phyloP scores from a whole-genome alignment of 2,888 invertebrate genomes.

The Adelphocoris suturalis region DNA sequence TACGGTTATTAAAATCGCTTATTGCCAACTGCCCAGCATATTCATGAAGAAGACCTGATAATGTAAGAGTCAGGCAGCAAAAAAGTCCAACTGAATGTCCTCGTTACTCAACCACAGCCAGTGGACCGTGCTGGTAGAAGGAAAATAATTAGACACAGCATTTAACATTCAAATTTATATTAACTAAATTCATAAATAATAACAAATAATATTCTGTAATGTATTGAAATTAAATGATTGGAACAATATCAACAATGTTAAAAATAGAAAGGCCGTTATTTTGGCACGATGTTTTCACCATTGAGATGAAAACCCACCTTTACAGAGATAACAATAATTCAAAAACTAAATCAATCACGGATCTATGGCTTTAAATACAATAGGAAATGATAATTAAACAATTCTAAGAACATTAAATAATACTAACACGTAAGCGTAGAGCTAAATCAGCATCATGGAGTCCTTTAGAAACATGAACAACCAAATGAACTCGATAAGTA shows the following conservation, averaged over 20 bases:
- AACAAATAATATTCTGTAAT: constrained; percentile 45
- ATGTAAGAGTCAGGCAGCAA: too few species aligned
- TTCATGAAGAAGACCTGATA: too few species aligned
- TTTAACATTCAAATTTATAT: constrained; percentile 62
- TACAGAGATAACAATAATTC: constrained; percentile 37
- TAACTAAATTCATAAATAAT: constrained; percentile 61
- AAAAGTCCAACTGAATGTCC: too few species aligned
- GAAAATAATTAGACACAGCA: background rate
- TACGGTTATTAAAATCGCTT: too few species aligned
- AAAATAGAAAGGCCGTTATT: constrained; percentile 64
- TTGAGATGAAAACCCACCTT: constrained; percentile 29
- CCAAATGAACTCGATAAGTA: background rate
- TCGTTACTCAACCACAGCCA: too few species aligned
- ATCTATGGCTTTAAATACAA: too few species aligned
- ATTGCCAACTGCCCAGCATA: too few species aligned
- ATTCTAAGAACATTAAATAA: background rate
- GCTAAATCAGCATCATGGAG: background rate
- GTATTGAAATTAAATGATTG: constrained; percentile 43
- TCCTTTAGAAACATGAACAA: background rate
- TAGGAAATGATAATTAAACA: background rate
- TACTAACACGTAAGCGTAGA: background rate
- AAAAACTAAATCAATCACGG: background rate
- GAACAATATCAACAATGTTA: constrained; percentile 60
- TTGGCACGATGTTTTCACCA: constrained; percentile 56
- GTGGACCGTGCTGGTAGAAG: background rate